Base-by-base conservation (phyloP, 1,140 invertebrate species). In the Drosophila sucinea region DNA sequence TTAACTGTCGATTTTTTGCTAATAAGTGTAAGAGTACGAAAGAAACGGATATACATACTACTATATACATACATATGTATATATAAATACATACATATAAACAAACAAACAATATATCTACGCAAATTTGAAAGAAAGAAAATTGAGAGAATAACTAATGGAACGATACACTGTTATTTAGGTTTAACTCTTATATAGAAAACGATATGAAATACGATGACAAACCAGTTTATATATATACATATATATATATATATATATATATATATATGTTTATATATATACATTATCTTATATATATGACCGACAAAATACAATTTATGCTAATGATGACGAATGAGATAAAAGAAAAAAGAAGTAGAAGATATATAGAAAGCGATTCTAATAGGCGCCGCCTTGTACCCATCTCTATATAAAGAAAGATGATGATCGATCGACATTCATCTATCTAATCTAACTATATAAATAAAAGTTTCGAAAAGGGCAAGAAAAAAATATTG, bases 1-100 rank as follows among this genome's bases (percentile, higher is more conserved):
- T 89, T 74, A 89, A 89, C 84, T 89, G 84, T 89, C 84, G 84
- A 89, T 89, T 89, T 85, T 87, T 90, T 87, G 79, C 79, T 73
- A 89, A 87, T 87, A 87, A 86, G 82, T 72, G 82, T 71, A 70
- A 78, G 51, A 55, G 72, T 72, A 63, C 25, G 70, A 64, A 60
- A 44, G 17, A 32, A 57, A 55, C 76, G 67, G 67, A 72, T 78
- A 72, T 73, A 60, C 66, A 77, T 76, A 44, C 5, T 23, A 17
- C 17, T 23, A 44, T 23, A 44, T 25, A 44, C 60, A 47, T 60
- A 60, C 60, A 73, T 58, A 70, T 63, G 47, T 32, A 77, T 63
- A 23, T 74, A 71, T 17, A 17, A 17, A 17, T 17, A 17, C 29
- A 70, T 60, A 63, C 1, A 47, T 25, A 25, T 1, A 56, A 33